Evolutionary conservation across 1,140 invertebrate genomes (phyloP).

Genomic region (Drosophila sulfurigaster): DNA sequence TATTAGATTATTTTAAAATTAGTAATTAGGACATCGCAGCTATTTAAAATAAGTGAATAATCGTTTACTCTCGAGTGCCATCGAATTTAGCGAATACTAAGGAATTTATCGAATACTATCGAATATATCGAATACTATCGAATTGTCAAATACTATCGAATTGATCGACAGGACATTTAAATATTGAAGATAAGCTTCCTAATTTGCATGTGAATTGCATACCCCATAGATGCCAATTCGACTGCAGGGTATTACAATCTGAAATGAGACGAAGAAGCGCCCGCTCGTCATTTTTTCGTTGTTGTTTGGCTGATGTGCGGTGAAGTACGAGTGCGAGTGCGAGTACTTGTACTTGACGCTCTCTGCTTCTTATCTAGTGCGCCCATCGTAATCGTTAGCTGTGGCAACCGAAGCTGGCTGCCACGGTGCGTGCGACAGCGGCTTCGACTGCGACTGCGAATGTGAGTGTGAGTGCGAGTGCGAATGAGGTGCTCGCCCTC

Average conservation of each 20-base stretch:
- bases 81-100: no score
- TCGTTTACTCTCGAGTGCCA: no score
- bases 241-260: slow-evolving; percentile 21
- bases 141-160: no score
- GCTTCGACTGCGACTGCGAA: slow-evolving; percentile 15
- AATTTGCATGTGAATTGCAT: neutral
- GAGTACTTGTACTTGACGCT: slow-evolving; percentile 51
- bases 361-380: slow-evolving; percentile 79
- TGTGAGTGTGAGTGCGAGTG: slow-evolving; percentile 36
- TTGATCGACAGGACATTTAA: neutral
- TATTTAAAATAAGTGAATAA: no score
- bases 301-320: slow-evolving; percentile 9
- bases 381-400: slow-evolving; percentile 75
- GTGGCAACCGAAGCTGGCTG: slow-evolving; percentile 58
- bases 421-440: slow-evolving; percentile 26
- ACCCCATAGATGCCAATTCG: neutral
- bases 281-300: slow-evolving; percentile 66
- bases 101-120: no score
- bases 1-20: no score
- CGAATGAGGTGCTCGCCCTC: slow-evolving; percentile 52
- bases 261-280: slow-evolving; percentile 47
- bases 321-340: slow-evolving; percentile 37
- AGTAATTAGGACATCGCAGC: no score
- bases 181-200: neutral
- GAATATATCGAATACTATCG: no score